Conservation (phyloP, 2,888 invertebrate species). For the Zonitis immaculata region DNA sequence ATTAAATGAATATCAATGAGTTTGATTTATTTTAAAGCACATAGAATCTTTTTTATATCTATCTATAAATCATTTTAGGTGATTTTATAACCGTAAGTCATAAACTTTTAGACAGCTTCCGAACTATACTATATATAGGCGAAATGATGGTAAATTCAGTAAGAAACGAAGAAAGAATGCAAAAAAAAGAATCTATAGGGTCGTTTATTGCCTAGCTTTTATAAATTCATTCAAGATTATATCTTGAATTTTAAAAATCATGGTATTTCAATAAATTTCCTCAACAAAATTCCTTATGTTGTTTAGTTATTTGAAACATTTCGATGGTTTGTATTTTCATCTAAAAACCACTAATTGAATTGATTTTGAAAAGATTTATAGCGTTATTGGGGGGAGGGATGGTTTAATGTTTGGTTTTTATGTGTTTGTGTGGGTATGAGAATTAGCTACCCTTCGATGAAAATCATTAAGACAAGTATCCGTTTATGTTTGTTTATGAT, state of each 20-base stretch:
- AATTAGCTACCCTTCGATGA: neutral
- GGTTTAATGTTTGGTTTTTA: too few relatives aligned
- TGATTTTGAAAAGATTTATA: neutral
- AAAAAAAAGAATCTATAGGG: neutral
- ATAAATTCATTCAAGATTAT: neutral
- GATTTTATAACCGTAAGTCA: neutral
- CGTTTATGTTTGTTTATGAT: neutral
- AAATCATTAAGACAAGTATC: neutral
- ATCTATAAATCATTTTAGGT: neutral
- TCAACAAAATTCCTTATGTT: neutral
- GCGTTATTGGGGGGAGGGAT: neutral
- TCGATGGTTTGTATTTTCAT: too few relatives aligned
- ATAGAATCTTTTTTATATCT: neutral
- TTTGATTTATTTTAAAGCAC: neutral
- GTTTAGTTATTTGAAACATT: too few relatives aligned
- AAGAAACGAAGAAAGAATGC: neutral
- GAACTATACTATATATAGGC: neutral
- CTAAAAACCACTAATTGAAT: neutral
- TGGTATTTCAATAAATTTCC: neutral
- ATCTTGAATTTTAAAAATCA: neutral
- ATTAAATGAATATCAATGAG: neutral
- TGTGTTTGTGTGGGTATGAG: too few relatives aligned
- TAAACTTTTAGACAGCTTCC: neutral
- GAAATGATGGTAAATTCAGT: neutral
- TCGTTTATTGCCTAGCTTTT: neutral